A percentile compares a stretch with the other conserved stretches of the same genome.
phyloP scores from a whole-genome alignment of 1,140 invertebrate species.

The Drosophila arizonae region DNA sequence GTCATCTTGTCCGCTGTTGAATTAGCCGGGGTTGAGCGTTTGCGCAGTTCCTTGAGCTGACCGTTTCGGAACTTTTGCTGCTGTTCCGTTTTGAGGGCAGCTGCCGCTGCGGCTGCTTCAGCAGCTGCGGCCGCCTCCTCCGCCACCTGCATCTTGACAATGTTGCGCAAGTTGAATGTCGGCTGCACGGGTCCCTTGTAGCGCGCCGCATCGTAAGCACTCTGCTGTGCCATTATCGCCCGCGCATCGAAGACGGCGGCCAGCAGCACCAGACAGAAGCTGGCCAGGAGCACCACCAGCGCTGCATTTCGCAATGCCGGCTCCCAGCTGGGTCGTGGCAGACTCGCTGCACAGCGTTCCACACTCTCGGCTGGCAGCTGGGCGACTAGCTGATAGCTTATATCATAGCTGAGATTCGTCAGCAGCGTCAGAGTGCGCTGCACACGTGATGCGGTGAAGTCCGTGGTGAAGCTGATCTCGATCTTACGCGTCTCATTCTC shows the following conservation, averaged over 20 bases:
- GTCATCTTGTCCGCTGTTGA: slow-evolving; percentile 1
- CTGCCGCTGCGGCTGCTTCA: slow-evolving; percentile 25
- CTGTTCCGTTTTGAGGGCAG: slow-evolving; percentile 30
- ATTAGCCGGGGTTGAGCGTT: slow-evolving; percentile 23
- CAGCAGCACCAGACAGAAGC: slow-evolving; percentile 88
- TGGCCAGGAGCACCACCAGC: slow-evolving; percentile 85
- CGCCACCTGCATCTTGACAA: slow-evolving; percentile 66
- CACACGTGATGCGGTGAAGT: slow-evolving; percentile 93
- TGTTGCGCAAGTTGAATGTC: slow-evolving; percentile 85
- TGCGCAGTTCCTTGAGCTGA: slow-evolving; percentile 53
- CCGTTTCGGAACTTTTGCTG: slow-evolving; percentile 36
- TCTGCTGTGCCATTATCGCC: slow-evolving; percentile 85
- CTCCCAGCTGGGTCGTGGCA: slow-evolving; percentile 93
- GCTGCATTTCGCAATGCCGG: slow-evolving; percentile 88
- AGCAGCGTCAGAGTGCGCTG: slow-evolving; percentile 86
- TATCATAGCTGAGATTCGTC: slow-evolving; percentile 85
- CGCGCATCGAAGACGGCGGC: slow-evolving; percentile 90
- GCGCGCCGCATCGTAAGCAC: slow-evolving; percentile 83
- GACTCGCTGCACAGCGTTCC: slow-evolving; percentile 87
- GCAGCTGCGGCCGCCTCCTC: slow-evolving; percentile 49
- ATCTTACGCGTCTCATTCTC: slow-evolving; percentile 94
- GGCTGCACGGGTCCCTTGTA: slow-evolving; percentile 84
- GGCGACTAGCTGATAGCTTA: slow-evolving; percentile 91
- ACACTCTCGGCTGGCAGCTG: slow-evolving; percentile 91
- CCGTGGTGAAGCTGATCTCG: slow-evolving; percentile 95